Conservation (phyloP, 2,113 vertebrate genomes). For the Carassius carassius region DNA sequence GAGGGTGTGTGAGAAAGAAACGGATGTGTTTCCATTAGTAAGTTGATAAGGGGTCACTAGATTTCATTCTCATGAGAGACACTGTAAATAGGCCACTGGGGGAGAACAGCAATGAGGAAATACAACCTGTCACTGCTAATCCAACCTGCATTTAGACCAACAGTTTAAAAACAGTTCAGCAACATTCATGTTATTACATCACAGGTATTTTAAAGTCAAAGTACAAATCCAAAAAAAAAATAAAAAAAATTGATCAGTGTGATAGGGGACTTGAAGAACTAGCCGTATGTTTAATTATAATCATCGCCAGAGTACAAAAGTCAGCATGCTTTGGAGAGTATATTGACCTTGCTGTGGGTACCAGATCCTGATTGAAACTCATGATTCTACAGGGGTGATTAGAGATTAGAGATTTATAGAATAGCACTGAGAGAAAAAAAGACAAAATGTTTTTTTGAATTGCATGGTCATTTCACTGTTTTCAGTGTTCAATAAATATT, state of each 20-base stretch:
- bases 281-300: no score
- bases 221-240: conserved; percentile 16
- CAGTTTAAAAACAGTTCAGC: not conserved
- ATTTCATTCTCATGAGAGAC: conserved; percentile 3
- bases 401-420: no score
- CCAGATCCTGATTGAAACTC: no score
- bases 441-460: no score
- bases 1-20: not conserved
- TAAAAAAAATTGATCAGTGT: not conserved
- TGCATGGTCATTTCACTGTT: no score
- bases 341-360: no score
- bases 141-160: not conserved
- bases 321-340: no score
- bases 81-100: not conserved
- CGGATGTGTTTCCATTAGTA: not conserved
- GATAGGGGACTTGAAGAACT: not conserved
- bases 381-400: no score
- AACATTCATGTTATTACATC: conserved; percentile 1
- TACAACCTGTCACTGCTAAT: conserved; percentile 12
- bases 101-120: not conserved
- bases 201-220: not conserved
- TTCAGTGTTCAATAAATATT: no score
- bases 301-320: no score
- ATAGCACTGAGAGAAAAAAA: no score
- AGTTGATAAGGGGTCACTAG: conserved; percentile 7